A percentile compares a stretch with the other conserved stretches of the same genome.
These are phyloP conservation scores for Premnoplex brunnescens DNA, from an alignment of 2,797 vertebrate genomes.

Conservation along the genomic window DNA sequence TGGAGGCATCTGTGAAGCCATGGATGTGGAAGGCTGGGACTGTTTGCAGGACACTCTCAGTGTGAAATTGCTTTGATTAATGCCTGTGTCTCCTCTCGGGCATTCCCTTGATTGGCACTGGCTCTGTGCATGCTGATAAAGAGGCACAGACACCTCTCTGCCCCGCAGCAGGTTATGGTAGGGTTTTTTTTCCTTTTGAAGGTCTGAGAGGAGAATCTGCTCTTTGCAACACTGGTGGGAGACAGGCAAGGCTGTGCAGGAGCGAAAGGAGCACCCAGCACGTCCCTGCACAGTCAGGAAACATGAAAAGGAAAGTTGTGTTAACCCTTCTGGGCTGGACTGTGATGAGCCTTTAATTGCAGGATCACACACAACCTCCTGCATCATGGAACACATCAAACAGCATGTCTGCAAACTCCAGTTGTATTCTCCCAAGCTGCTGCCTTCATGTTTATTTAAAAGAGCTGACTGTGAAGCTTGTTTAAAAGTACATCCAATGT, in stretches of 20 bases:
- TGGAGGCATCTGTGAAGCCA: neutral
- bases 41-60: neutral
- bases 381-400: neutral
- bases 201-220: neutral
- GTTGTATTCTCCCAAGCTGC: neutral
- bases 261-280: neutral
- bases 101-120: neutral
- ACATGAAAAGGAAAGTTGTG: neutral
- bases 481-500: neutral
- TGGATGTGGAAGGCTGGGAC: neutral
- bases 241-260: neutral
- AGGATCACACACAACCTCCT: neutral
- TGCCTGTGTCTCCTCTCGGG: neutral
- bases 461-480: neutral
- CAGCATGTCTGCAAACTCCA: neutral
- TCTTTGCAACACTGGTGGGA: neutral
- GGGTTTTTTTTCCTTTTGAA: neutral
- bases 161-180: neutral
- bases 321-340: neutral
- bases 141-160: neutral
- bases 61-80: neutral
- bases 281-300: neutral
- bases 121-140: neutral
- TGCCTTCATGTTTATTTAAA: slow-evolving; percentile 32
- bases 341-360: neutral